phyloP scores from a whole-genome alignment of 2,113 vertebrate genomes.

The rat (Rattus norvegicus) region GRCr8 NC_086031.1:70965501-70966000 shows the following conservation, averaged over 20 bases:
- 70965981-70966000: not conserved
- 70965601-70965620: no score
- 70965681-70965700: not conserved
- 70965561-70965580: not conserved
- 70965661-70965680: not conserved
- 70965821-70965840: not conserved
- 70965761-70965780: not conserved
- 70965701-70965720: not conserved
- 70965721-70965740: not conserved
- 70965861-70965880: not conserved
- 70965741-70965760: not conserved
- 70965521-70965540: not conserved
- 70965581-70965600: not conserved
- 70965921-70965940: not conserved
- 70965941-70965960: conserved; percentile 26
- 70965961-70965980: not conserved
- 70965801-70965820: not conserved
- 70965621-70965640: not conserved
- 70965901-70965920: conserved; percentile 1
- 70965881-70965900: conserved; percentile 26
- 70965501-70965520: not conserved
- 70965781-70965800: not conserved
- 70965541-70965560: not conserved
- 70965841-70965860: not conserved
- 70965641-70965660: not conserved